Base-by-base conservation (phyloP, 2,888 invertebrate species). In the Rhagophthalmus giganteus region DNA sequence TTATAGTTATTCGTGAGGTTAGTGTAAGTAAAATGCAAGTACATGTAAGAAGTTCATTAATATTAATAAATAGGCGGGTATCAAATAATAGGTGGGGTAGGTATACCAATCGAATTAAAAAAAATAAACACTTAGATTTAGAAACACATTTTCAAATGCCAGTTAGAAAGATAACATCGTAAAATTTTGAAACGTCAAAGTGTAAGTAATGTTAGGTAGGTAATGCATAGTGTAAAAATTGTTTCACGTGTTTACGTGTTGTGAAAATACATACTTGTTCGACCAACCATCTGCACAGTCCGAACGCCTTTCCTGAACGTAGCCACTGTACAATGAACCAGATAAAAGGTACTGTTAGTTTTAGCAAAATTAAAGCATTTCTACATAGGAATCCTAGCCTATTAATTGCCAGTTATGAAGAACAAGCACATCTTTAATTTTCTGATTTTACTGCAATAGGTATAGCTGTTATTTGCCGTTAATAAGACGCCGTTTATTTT, bases 271-370 rank as follows among this genome's bases (percentile, higher is more conserved):
- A 87, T 94, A 94, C 94, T 94, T 93, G 94, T 91, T 86, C 94
- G 87, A 84, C 94, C 94, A 81, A 93, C 92, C 88, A 94, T 90
- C 85, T 94, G 95, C 81, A 96, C 93, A 82, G 96, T 96, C 80
- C 96, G 91, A 79, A 97, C 97, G 84, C 97, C 96, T 84, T 97
- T 96, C 89, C 96, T 93, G 91, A 98, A 98, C 80, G 96, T 93
- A 77, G 96, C 95, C 93, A 97, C 97, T 97, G 76, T 72, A 74
- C 72, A 69, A 63, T 59, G 64, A 69, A 70, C 67, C 75, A 78
- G 74, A 78, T 68, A 76, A 76, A 78, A 77, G 74, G 67, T 72
- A 70, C 69, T 72, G 75, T 76, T 77, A 76, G 75, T 76, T 52
- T 62, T 59, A 58, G 47, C 55, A 45, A 63, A 58, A 70, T 71